These are phyloP conservation scores for Bubalus kerabau DNA, from an alignment of 2,113 vertebrate genomes.

Conservation along the genomic window DNA sequence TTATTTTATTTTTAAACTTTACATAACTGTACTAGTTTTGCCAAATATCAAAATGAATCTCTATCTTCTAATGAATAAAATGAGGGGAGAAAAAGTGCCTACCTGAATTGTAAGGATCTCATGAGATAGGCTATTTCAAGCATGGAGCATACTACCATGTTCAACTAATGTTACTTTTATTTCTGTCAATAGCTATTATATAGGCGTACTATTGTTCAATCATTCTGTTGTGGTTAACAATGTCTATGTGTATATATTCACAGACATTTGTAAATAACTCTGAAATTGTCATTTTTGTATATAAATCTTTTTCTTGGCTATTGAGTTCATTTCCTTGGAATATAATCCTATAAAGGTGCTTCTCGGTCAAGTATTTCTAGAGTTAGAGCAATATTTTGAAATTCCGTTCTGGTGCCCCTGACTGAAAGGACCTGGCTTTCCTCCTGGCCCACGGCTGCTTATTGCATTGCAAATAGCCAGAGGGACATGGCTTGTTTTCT, in stretches of 20 bases:
- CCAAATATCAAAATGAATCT: not conserved
- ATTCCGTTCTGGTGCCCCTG: conserved; percentile 55
- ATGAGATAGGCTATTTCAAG: not conserved
- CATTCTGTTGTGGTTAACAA: not conserved
- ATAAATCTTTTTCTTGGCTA: not conserved
- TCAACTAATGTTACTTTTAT: not conserved
- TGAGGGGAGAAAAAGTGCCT: not conserved
- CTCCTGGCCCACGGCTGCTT: not conserved
- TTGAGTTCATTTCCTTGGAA: conserved; percentile 5
- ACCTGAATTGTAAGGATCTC: not conserved
- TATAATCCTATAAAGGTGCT: not conserved
- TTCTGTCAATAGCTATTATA: not conserved
- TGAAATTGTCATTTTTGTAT: not conserved
- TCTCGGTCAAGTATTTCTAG: not conserved
- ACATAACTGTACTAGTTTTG: too few relatives aligned
- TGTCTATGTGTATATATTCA: not conserved
- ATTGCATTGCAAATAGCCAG: conserved; percentile 51
- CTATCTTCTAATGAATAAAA: conserved; percentile 33
- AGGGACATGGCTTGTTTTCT: conserved; percentile 57
- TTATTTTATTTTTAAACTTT: too few relatives aligned
- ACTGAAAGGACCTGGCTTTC: not conserved
- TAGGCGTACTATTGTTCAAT: not conserved
- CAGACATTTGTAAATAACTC: not conserved
- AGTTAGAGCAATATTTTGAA: conserved; percentile 49
- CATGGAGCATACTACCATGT: too few relatives aligned